phyloP scores from a whole-genome alignment of 1,140 invertebrate species.

The Pomacea maculata region DNA sequence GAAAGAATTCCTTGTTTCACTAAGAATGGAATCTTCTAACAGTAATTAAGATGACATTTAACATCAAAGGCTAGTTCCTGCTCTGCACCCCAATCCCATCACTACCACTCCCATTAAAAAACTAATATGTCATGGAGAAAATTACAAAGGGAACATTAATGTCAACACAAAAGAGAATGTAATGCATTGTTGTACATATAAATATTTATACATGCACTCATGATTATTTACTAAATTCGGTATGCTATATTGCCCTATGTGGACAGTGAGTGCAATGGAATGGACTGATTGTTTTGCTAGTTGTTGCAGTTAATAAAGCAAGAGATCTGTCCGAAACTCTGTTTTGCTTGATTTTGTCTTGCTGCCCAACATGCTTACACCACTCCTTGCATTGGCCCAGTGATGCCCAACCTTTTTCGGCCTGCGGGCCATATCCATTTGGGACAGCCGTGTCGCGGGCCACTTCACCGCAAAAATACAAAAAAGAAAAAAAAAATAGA shows the following conservation, averaged over 20 bases:
- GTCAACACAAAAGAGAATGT: background rate
- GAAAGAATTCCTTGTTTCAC: background rate
- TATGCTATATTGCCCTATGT: background rate
- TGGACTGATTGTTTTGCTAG: background rate
- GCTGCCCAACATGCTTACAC: background rate
- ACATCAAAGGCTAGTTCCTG: too few relatives aligned
- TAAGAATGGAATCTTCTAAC: background rate
- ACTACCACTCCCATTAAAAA: too few relatives aligned
- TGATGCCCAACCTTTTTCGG: too few relatives aligned
- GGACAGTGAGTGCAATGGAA: too few relatives aligned
- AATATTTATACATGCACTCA: conserved; percentile 1
- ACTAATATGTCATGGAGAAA: background rate
- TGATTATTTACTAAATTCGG: background rate
- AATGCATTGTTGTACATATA: background rate
- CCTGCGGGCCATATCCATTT: too few relatives aligned
- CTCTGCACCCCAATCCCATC: too few relatives aligned
- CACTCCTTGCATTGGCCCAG: too few relatives aligned
- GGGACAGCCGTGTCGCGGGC: too few relatives aligned
- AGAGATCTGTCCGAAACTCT: background rate
- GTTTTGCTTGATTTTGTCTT: background rate
- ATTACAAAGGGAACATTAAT: background rate
- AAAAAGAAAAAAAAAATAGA: too few relatives aligned
- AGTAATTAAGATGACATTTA: background rate
- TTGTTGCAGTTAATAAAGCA: conserved; percentile 1
- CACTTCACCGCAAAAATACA: too few relatives aligned